Evolutionary conservation across 1,140 invertebrate species (phyloP), one percentile per base, ranked within the genome.

Genomic region (Tetragonula clypearis): DNA sequence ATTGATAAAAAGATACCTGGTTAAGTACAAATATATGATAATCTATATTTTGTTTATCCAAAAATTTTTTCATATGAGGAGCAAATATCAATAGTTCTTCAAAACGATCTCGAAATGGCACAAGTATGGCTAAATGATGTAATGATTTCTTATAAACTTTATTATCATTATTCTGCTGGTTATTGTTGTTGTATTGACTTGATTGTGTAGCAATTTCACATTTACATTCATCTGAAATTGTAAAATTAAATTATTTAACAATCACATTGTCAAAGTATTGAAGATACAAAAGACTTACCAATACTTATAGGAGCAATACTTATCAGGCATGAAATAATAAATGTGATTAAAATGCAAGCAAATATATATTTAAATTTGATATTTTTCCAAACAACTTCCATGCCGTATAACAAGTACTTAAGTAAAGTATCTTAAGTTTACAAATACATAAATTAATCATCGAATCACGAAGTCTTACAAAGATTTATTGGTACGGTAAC

Each of bases 71-170:
- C 94, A 99, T 97, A 93, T 99, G 97, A 53, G 99, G 99, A 55
- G 97, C 97, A 96, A 99, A 99, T 92, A 97, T 96, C 55, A 99
- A 90, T 6, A 99, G 95, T 94, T 99, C 99, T 91, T 99, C 98
- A 94, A 99, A 99, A 84, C 99, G 96, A 94, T 99, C 98, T 92
- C 98, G 95, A 95, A 98, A 99, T 90, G 99, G 99, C 79, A 99
- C 97, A 86, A 99, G 95, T 81, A 99, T 95, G 79, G 98, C 98
- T 89, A 99, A 94, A 88, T 93, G 95, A 89, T 96, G 96, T 66
- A 88, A 84, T 2, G 86, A 87, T 79, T 87, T 91, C 84, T 89
- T 65, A 83, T 75, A 69, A 49, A 19, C 77, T 62, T 82, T 87
- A 82, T 76, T 49, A 77, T 76, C 81, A 62, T 82, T 79, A 56